A percentile compares a stretch with the other conserved stretches of the same genome.
Evolutionary conservation across 2,113 vertebrate genomes (phyloP).

Genomic region (Donacobius atricapilla): DNA sequence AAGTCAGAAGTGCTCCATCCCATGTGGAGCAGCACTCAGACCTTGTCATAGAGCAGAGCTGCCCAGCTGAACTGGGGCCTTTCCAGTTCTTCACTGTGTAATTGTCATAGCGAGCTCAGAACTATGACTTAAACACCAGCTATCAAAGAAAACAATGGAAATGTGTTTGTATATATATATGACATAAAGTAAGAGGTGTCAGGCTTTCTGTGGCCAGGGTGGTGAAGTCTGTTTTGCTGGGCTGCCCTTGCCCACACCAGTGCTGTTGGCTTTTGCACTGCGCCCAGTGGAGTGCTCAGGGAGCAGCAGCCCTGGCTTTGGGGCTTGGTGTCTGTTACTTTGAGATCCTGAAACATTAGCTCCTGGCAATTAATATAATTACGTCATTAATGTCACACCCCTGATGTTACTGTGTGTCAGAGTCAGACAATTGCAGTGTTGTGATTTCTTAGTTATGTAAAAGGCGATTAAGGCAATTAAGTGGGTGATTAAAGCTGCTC

Average conservation of each 20-base stretch:
- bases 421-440: constrained; percentile 62
- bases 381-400: constrained; percentile 32
- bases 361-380: constrained; percentile 14
- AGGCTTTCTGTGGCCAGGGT: background rate
- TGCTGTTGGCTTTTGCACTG: background rate
- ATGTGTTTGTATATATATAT: background rate
- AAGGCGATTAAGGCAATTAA: constrained; percentile 71
- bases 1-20: background rate
- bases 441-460: constrained; percentile 70
- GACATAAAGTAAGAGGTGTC: background rate
- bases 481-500: constrained; percentile 70
- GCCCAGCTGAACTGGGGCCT: background rate
- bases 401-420: constrained; percentile 52
- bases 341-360: constrained; percentile 37
- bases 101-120: background rate
- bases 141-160: background rate
- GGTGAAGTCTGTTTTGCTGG: background rate
- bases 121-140: background rate
- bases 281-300: background rate
- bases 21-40: rapidly evolving
- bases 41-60: background rate
- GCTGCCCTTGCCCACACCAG: rapidly evolving
- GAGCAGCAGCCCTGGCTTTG: background rate
- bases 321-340: background rate
- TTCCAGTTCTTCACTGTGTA: background rate